phyloP scores from a whole-genome alignment of 2,113 vertebrate genomes.

The Bubalus kerabau region DNA sequence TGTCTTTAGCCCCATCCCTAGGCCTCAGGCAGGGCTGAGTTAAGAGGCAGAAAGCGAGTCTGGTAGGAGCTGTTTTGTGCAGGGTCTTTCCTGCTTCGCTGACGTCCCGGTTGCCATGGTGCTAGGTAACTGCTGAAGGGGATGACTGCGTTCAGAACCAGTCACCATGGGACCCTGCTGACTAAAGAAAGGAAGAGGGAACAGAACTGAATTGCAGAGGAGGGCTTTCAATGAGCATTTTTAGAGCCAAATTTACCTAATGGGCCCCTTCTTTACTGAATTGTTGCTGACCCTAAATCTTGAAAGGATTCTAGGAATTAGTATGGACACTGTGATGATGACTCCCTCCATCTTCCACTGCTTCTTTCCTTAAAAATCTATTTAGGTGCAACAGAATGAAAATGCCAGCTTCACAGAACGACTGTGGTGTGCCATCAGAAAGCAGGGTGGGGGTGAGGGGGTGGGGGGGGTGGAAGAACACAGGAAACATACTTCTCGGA shows the following conservation, averaged over 20 bases:
- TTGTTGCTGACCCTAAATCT: constrained; percentile 7
- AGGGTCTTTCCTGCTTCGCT: constrained; percentile 55
- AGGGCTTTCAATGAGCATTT: constrained; percentile 55
- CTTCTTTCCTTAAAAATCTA: constrained; percentile 15
- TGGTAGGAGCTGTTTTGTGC: constrained; percentile 31
- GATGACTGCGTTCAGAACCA: constrained; percentile 75
- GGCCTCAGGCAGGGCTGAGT: constrained; percentile 17
- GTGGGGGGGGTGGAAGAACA: neutral
- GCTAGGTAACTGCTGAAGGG: constrained; percentile 72
- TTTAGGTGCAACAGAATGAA: constrained; percentile 4
- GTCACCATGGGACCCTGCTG: constrained; percentile 80
- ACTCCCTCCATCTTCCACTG: neutral
- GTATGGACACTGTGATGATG: neutral
- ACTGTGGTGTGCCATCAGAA: neutral
- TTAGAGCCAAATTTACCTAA: constrained; percentile 36
- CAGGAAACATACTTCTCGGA: neutral
- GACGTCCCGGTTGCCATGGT: constrained; percentile 83
- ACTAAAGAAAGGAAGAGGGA: constrained; percentile 41
- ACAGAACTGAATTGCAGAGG: constrained; percentile 24
- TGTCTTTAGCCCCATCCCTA: neutral
- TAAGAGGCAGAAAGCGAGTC: neutral
- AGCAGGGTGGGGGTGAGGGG: neutral
- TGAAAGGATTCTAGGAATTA: constrained; percentile 40
- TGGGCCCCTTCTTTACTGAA: constrained; percentile 10
- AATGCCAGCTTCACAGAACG: neutral